Conservation (phyloP, 2,888 invertebrate genomes). For the Cryptocephalus moraei region DNA sequence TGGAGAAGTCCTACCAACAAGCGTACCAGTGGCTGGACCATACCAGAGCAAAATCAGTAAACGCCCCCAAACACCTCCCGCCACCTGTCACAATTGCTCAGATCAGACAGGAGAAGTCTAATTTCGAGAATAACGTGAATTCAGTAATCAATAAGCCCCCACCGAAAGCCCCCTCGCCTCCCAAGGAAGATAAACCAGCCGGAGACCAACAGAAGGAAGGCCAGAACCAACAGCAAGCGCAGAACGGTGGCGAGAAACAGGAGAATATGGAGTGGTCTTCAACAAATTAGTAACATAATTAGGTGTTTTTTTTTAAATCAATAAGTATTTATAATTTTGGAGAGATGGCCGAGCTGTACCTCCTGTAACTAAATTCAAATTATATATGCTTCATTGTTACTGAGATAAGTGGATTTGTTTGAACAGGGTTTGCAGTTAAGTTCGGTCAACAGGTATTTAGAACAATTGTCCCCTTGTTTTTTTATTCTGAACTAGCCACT, state of each 20-base stretch:
- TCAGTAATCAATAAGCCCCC: constrained; percentile 85
- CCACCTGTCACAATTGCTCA: constrained; percentile 71
- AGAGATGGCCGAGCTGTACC: neutral
- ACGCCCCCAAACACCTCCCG: constrained; percentile 56
- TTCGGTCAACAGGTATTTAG: too few species aligned
- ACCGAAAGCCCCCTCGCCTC: constrained; percentile 64
- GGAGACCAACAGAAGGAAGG: constrained; percentile 9
- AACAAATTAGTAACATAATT: constrained; percentile 15
- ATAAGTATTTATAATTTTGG: constrained; percentile 2
- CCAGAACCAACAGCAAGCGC: constrained; percentile 6
- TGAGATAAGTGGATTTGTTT: constrained; percentile 1
- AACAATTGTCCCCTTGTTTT: neutral
- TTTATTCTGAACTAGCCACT: constrained; percentile 1
- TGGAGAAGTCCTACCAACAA: constrained; percentile 56
- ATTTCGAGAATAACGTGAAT: constrained; percentile 48
- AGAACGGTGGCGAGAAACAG: constrained; percentile 9
- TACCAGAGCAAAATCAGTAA: constrained; percentile 54
- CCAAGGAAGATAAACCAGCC: constrained; percentile 36
- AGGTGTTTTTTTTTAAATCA: constrained; percentile 9
- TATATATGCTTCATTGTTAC: constrained; percentile 1
- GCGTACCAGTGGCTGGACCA: constrained; percentile 77
- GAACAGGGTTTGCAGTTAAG: constrained; percentile 4
- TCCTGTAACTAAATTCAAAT: neutral
- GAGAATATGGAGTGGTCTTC: constrained; percentile 19
- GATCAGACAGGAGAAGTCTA: constrained; percentile 69